Evolutionary conservation across 2,797 vertebrate species (phyloP).

Genomic region (Xyrichtys novacula): DNA sequence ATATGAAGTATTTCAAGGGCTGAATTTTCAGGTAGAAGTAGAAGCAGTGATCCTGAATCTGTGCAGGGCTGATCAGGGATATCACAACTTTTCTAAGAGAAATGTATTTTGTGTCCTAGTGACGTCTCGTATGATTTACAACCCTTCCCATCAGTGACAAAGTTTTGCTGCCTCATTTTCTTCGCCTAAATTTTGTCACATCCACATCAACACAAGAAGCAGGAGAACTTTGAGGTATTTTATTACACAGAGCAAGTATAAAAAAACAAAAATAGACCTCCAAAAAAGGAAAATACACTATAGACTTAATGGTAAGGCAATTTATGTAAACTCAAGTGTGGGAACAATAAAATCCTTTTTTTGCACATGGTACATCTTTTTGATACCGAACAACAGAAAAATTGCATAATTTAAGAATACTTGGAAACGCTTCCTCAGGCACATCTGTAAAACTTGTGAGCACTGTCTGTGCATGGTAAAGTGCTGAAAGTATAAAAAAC

Average conservation of each 20-base stretch:
- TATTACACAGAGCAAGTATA: conserved; percentile 6
- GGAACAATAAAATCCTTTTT: neutral
- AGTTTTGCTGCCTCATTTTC: no score
- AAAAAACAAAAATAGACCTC: neutral
- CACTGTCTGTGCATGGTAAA: conserved; percentile 22
- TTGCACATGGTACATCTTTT: no score
- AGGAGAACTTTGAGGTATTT: conserved; percentile 6
- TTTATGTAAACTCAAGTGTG: neutral
- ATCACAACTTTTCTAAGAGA: no score
- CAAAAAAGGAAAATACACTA: neutral
- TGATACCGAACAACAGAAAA: neutral
- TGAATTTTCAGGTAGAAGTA: no score
- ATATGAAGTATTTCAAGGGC: no score
- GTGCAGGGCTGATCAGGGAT: no score
- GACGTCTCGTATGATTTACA: no score
- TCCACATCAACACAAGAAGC: neutral
- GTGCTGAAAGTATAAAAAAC: conserved; percentile 14
- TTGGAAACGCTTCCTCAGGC: neutral
- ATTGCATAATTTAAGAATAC: no score
- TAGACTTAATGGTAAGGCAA: conserved; percentile 8
- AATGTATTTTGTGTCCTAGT: no score
- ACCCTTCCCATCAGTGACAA: no score
- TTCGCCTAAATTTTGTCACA: neutral
- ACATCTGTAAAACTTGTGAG: neutral
- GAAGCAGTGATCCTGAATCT: no score